A percentile compares a stretch with the other conserved stretches of the same genome.
These are phyloP conservation scores for Picathartes gymnocephalus DNA, from an alignment of 2,113 vertebrate genomes.

Conservation along the genomic window DNA sequence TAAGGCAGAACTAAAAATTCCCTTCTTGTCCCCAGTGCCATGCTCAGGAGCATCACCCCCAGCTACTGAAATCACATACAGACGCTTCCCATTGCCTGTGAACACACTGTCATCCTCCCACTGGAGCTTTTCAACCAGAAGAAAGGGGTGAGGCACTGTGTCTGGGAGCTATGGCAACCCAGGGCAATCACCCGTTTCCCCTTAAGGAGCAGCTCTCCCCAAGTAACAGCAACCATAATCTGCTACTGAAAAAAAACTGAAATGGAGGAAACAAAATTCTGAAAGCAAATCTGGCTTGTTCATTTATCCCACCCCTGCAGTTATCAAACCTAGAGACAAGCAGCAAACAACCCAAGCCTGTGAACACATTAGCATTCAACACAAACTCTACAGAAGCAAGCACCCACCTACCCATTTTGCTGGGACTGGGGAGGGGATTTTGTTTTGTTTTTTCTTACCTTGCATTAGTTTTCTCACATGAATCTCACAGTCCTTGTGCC, in stretches of 20 bases:
- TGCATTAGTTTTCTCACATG: neutral
- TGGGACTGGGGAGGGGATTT: neutral
- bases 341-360: neutral
- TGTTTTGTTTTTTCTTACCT: neutral
- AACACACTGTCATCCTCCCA: neutral
- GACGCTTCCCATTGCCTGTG: neutral
- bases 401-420: neutral
- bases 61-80: neutral
- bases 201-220: neutral
- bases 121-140: neutral
- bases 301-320: neutral
- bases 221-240: neutral
- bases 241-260: neutral
- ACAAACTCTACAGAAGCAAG: neutral
- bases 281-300: neutral
- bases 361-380: neutral
- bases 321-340: neutral
- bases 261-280: neutral
- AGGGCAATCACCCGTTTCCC: neutral
- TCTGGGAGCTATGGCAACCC: neutral
- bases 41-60: neutral
- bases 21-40: neutral
- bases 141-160: neutral
- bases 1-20: neutral
- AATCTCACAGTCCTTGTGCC: neutral